Conservation (phyloP, 2,888 invertebrate species). For the Neoaliturus tenellus region DNA sequence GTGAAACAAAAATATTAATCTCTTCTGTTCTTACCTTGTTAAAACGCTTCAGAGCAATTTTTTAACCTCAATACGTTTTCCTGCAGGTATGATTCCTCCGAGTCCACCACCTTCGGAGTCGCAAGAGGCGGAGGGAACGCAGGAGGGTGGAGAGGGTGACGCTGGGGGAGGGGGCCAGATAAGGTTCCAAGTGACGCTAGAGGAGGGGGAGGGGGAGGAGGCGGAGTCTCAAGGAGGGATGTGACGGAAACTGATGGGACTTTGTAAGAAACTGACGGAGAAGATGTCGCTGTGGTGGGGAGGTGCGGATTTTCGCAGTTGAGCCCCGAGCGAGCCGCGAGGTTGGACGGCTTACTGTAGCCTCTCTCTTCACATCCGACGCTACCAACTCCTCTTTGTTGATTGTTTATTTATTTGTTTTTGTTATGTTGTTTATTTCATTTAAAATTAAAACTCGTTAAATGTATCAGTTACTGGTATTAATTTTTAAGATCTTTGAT, state of each 20-base stretch:
- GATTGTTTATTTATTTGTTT: constrained; percentile 8
- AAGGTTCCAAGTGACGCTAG: constrained; percentile 81
- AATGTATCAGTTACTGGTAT: background rate
- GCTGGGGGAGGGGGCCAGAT: constrained; percentile 56
- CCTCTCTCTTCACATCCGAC: background rate
- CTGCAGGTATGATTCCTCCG: constrained; percentile 89
- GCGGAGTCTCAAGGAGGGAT: constrained; percentile 78
- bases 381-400: constrained; percentile 12
- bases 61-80: no score
- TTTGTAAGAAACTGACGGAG: constrained; percentile 93
- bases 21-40: no score
- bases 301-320: constrained; percentile 52
- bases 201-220: constrained; percentile 84
- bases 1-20: no score
- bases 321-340: constrained; percentile 13
- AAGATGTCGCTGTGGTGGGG: constrained; percentile 92
- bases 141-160: constrained; percentile 72
- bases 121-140: constrained; percentile 75
- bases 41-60: no score
- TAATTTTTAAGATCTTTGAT: no score
- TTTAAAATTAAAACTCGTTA: background rate
- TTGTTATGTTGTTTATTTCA: constrained; percentile 8
- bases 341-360: constrained; percentile 49
- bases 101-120: constrained; percentile 86
- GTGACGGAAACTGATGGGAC: constrained; percentile 95